Evolutionary conservation across 2,888 invertebrate species (phyloP), one percentile per base, ranked within the genome.

Genomic region (Molanna angustata): DNA sequence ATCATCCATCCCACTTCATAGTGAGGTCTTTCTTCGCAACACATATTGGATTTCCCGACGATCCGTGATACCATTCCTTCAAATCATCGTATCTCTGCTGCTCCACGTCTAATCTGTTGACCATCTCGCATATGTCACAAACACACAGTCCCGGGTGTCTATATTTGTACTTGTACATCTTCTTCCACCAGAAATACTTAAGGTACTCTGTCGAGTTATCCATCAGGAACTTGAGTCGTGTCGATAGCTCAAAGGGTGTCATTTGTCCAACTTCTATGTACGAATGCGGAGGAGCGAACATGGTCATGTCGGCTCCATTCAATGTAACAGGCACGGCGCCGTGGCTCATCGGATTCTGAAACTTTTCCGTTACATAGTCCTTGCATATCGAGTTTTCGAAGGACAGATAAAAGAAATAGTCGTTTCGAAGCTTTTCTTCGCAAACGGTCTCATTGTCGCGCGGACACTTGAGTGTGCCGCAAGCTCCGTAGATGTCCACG

Each of bases 361-460:
- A 76, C 65, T 86, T 86, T 64, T 86, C 85, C 1, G 85, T 85
- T 32, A 86, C 80, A 65, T 86, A 86, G 65, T 86, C 85, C 41
- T 71, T 67, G 67, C 86, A 86, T 54, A 84, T 74, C 6, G 84
- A 82, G 64, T 86, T 86, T 64, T 86, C 86, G 62, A 86, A 85
- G 6, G 77, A 68, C 50, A 86, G 68, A 62, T 86, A 85, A 64
- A 86, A 86, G 64, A 80, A 83, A 64, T 86, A 86, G 52, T 81
- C 72, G n/a, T 68, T 66, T 59, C 74, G 72, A 21, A 74, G 54
- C 65, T 67, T 68, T n/a, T 60, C 60, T 19, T 65, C 62, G 53
- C 78, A 79, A 21, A 62, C 68, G 17, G 50, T 35, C 3, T 56
- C 47, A 4, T 55, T 33, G 3, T 49, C 46, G 43, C 57, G 61